Evolutionary conservation across 2,113 vertebrate species (phyloP).

Genomic region (Boleophthalmus pectinirostris): DNA sequence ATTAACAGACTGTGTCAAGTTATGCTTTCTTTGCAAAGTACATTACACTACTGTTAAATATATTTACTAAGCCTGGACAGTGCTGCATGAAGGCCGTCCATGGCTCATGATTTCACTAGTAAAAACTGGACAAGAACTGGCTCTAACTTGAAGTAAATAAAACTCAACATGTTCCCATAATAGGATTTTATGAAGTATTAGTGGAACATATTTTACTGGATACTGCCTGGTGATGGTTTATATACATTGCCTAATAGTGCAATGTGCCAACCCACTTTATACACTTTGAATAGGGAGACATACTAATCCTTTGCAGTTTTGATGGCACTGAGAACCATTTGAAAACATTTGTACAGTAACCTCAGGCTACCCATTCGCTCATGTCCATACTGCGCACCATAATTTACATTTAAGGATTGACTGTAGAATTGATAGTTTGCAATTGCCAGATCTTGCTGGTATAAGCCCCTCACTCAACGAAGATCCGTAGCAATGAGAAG

Average conservation of each 20-base stretch:
- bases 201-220: neutral
- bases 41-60: neutral
- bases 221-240: neutral
- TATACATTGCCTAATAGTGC: neutral
- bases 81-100: neutral
- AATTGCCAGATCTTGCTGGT: conserved; percentile 30
- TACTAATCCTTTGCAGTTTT: too few relatives aligned
- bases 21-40: neutral
- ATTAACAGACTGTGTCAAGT: neutral
- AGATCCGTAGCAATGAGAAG: conserved; percentile 61
- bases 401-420: conserved; percentile 36
- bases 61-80: neutral
- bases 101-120: neutral
- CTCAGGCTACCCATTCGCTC: neutral
- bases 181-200: conserved; percentile 2
- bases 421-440: conserved; percentile 65
- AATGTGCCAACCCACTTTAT: neutral
- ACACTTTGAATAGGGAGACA: neutral
- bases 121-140: neutral
- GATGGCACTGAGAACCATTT: too few relatives aligned
- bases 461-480: conserved; percentile 40
- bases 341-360: neutral
- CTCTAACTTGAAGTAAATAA: neutral
- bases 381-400: conserved; percentile 15
- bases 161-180: neutral